Percentiles rank a stretch among this genome's conserved stretches.
phyloP scores from a whole-genome alignment of 2,113 vertebrate genomes.

The Phrynocephalus versicolor region DNA sequence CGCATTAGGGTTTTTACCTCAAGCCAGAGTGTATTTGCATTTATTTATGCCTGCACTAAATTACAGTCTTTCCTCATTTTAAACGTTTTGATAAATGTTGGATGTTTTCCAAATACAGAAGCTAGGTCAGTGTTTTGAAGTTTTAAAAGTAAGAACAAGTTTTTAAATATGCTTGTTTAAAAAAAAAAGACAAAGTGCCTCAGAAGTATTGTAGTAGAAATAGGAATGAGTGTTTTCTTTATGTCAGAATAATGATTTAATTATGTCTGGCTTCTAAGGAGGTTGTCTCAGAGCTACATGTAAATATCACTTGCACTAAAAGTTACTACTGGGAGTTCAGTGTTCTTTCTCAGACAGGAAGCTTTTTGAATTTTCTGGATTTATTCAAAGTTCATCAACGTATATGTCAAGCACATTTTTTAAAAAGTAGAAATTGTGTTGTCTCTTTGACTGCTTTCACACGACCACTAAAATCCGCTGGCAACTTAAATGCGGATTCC shows the following conservation, averaged over 20 bases:
- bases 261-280: not conserved
- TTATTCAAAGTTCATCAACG: no score
- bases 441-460: no score
- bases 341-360: no score
- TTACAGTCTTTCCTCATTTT: slow-evolving; percentile 18
- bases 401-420: no score
- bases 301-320: slow-evolving; percentile 1
- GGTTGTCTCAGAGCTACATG: slow-evolving; percentile 15
- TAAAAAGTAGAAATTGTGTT: no score
- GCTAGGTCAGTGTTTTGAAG: not conserved
- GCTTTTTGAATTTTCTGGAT: no score
- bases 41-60: not conserved
- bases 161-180: not conserved
- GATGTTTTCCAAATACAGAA: slow-evolving; percentile 1
- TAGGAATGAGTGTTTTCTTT: not conserved
- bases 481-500: no score
- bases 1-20: not conserved
- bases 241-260: not conserved
- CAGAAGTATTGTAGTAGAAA: not conserved
- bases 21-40: no score
- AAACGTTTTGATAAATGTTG: not conserved
- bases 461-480: no score
- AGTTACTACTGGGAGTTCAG: not conserved
- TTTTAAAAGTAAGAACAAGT: not conserved
- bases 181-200: not conserved